These are phyloP conservation scores for Holotrichia oblita DNA, from an alignment of 1,140 invertebrate species.

Conservation along the genomic window DNA sequence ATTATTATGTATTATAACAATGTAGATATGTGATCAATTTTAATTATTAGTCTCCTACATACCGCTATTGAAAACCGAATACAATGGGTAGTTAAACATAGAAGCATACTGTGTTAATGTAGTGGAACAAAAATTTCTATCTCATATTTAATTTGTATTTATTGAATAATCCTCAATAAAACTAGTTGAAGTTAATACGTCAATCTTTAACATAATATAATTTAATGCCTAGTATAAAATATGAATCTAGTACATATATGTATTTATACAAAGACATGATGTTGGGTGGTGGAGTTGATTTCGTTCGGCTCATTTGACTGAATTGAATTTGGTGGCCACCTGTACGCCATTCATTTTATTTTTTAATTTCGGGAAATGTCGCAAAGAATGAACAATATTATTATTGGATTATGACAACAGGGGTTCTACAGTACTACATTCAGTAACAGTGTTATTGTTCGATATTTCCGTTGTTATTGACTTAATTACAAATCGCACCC, in stretches of 20 bases:
- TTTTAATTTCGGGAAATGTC: neutral
- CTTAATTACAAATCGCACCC: neutral
- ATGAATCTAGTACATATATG: no score
- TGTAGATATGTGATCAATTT: neutral
- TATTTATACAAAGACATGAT: no score
- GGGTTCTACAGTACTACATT: neutral
- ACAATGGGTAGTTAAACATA: neutral
- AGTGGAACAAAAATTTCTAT: neutral
- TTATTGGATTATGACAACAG: neutral
- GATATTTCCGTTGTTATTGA: neutral
- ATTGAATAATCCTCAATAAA: no score
- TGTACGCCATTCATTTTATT: slow-evolving; percentile 11
- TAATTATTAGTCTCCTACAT: neutral
- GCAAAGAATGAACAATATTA: neutral
- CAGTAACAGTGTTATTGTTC: neutral
- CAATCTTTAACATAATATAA: no score
- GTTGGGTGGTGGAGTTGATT: neutral
- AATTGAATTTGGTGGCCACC: neutral
- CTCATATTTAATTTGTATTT: neutral
- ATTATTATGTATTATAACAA: neutral
- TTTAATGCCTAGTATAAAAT: no score
- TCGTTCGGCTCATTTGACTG: neutral
- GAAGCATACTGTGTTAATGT: neutral
- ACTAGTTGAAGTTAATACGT: no score
- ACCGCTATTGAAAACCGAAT: neutral